Conservation (phyloP, 2,888 invertebrate species). For the Eubasilissa splendida region DNA sequence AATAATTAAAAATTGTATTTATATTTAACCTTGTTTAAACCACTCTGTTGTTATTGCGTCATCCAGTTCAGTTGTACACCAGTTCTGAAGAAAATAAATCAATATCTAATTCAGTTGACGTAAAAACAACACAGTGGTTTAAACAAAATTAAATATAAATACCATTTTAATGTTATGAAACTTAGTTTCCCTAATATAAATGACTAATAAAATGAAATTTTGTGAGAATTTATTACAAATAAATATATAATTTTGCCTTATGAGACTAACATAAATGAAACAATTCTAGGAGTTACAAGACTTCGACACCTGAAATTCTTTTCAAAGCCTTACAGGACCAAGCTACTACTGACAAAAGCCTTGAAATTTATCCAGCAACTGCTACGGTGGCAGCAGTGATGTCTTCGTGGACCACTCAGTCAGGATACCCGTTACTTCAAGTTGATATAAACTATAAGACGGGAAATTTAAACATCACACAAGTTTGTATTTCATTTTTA, state of each 20-base stretch:
- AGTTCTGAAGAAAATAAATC: no score
- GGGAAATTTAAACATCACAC: conserved; percentile 66
- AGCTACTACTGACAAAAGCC: conserved; percentile 61
- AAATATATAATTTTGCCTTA: background rate
- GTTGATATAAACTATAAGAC: conserved; percentile 70
- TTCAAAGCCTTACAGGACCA: conserved; percentile 68
- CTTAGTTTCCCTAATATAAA: no score
- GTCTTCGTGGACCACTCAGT: conserved; percentile 75
- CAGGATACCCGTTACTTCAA: conserved; percentile 75
- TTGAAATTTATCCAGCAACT: conserved; percentile 61
- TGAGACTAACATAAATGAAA: background rate
- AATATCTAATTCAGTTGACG: no score
- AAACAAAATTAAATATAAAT: no score
- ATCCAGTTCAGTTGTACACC: no score
- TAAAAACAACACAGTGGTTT: no score
- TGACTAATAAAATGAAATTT: background rate
- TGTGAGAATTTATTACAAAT: conserved; percentile 9
- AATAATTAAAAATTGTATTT: no score
- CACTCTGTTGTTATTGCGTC: no score
- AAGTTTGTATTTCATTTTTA: conserved; percentile 64
- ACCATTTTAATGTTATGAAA: no score
- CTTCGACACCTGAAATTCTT: conserved; percentile 70
- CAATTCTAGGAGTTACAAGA: conserved; percentile 57
- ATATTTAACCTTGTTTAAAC: no score
- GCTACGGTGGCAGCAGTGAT: conserved; percentile 68